Evolutionary conservation across 2,797 vertebrate genomes (phyloP), one percentile per base, ranked within the genome.

Genomic region (Euthynnus affinis): DNA sequence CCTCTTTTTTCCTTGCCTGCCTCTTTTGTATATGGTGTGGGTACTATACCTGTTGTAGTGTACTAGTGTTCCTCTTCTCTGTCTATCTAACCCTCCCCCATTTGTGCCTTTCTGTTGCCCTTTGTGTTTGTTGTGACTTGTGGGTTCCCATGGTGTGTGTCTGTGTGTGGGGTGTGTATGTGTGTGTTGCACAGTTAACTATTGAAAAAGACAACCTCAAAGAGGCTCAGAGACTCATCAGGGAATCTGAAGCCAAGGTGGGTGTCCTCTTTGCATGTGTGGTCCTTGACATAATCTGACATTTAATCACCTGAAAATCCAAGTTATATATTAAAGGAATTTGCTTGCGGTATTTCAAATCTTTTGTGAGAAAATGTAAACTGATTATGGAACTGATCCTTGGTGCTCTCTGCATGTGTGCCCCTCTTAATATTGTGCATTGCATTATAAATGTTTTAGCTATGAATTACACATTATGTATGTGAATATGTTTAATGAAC

Each of bases 191-290:
- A 92, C 93, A 96, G 95, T 95, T 96, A 93, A 93, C 91, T 94
- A 91, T 91, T 92, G 94, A 95, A 89, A 93, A 80, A 91, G 90
- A 94, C 87, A 93, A 94, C 74, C 92, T 95, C 89, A 95, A 87
- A 94, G 94, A 95, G 88, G 92, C 94, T 92, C 94, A 95, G 90
- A 94, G 86, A 92, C 91, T 94, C 90, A 82, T 94, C 94, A 83
- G 89, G 81, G 93, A 95, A 91, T 92, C 82, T 93, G 93, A 94
- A 88, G 90, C 90, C 89, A 95, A 95, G 95, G 94, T 96, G 94
- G 94, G 95, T 96, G 87, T 82, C 76, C 74, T 85, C 84, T 56
- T 67, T 89, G 89, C 88, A 90, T 92, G 85, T 5, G 14, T 56
- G 60, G 75, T 76, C 77, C 48, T 81, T 63, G n/a, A 77, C 42